Evolutionary conservation across 2,113 vertebrate genomes (phyloP), one percentile per base, ranked within the genome.

Genomic region (Corythornis vintsioides): DNA sequence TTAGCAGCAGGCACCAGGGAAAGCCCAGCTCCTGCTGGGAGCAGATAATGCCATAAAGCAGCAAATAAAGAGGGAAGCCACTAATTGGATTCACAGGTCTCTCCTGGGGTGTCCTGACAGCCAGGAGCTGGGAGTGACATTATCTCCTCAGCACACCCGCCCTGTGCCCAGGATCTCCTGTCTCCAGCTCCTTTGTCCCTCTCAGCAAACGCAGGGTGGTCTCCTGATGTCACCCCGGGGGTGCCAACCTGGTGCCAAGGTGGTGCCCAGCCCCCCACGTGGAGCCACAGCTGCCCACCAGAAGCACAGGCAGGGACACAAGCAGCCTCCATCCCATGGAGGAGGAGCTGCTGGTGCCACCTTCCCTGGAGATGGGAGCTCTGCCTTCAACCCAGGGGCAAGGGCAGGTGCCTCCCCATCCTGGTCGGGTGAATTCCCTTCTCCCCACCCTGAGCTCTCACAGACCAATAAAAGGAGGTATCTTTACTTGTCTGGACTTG

Each of bases 11-110:
- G 90, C 72, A 80, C 79, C 47, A 3, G 90, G 83, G 83, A 77
- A 73, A 60, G 35, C 81, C 4, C 11, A 20, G 1, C 7, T 69
- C 91, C 89, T 55, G 92, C 87, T 88, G 89, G 43, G 28, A 63
- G 75, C 21, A 69, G 79, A 90, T 86, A 86, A 89, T 77, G 70
- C 75, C 85, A 57, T 59, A 26, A 83, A 89, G 92, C 31, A 83
- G 89, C 82, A 48, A 84, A 88, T 72, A 59, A 94, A 88, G 88
- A 95, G 85, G 87, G 77, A 81, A 91, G 48, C 7, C 83, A 53
- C 92, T 95, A 88, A 95, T 82, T 92, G 90, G 90, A 80, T 77
- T 86, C 80, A 5, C 11, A n/a, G 87, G 71, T 56, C 81, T 72
- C 61, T 38, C 11, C 61, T 38, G 38, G 10, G 2, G 83, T 2